Base-by-base conservation (phyloP, 2,113 vertebrate genomes). In the Lathamus discolor region DNA sequence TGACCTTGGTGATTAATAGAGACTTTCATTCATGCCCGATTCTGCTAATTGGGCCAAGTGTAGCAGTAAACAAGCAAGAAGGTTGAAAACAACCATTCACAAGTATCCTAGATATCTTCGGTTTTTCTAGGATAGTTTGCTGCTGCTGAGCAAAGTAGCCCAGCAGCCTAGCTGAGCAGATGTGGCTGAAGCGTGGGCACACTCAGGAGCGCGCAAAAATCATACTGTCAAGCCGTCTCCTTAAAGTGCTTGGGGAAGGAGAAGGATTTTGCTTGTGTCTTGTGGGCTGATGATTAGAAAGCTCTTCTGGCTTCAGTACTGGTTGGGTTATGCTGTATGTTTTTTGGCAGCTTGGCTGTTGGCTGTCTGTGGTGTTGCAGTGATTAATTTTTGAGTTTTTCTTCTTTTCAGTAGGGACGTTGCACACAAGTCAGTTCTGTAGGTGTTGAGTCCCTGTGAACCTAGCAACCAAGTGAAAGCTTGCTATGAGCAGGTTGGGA, bases 181-280 rank as follows among this genome's bases (percentile, higher is more conserved):
- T 1, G 0, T 15, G 52, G 54, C 31, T 70, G 69, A 66, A 48
- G 22, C 5, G 31, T 37, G 57, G 39, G 46, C 33, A 48, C 1
- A 2, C 17, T 61, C 18, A 18, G n/a, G 37, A 39, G 37, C 20
- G 13, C 1, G 1, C 24, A 17, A 11, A 79, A 90, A 80, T 46
- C 3, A 1, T 43, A 0, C n/a, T 39, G 28, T 22, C 52, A 9
- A 88, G 31, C 19, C 0, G 0, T 39, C 48, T 17, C 27, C 79
- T 55, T 33, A n/a, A 10, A 55, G 17, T 41, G 33, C 33, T 35
- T 6, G 7, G 13, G 66, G 20, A 39, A 74, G 28, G 23, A 72
- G 31, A 4, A 74, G 23, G 31, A 12, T 66, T 91, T 82, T 80
- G 8, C 46, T 37, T 8, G 0, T 41, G 7, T 82, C 31, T 41